phyloP scores from a whole-genome alignment of 2,888 invertebrate species.

The Endotricha flammealis region DNA sequence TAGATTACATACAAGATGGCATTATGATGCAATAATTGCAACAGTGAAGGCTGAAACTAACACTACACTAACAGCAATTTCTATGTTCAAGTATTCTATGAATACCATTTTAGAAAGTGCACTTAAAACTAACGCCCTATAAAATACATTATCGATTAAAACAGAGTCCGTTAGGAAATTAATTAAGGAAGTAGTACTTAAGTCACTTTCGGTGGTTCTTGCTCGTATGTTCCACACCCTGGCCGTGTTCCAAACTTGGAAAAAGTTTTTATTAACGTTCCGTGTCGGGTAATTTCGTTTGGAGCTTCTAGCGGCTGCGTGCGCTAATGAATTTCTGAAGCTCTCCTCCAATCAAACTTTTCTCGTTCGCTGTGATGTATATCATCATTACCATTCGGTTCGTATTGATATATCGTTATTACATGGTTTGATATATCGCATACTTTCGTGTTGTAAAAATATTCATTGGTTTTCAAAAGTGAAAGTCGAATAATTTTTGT shows the following conservation, averaged over 20 bases:
- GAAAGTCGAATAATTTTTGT: too few relatives aligned
- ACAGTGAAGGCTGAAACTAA: too few relatives aligned
- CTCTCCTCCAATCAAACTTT: constrained; percentile 64
- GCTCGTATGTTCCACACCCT: constrained; percentile 16
- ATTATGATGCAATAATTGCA: too few relatives aligned
- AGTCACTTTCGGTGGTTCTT: constrained; percentile 23
- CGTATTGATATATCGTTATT: too few relatives aligned
- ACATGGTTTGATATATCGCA: too few relatives aligned
- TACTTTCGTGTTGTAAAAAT: too few relatives aligned
- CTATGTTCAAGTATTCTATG: too few relatives aligned
- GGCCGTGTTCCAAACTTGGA: constrained; percentile 30
- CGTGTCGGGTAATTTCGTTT: constrained; percentile 42
- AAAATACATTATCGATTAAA: neutral
- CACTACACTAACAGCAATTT: too few relatives aligned
- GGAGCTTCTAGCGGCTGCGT: constrained; percentile 24
- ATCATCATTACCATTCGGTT: too few relatives aligned
- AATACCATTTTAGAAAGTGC: neutral
- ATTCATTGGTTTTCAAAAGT: too few relatives aligned
- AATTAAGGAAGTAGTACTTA: constrained; percentile 30
- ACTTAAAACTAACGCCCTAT: too few relatives aligned
- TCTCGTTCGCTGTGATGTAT: constrained; percentile 66
- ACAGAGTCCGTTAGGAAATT: constrained; percentile 24
- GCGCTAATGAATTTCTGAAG: constrained; percentile 10
- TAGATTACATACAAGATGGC: too few relatives aligned
- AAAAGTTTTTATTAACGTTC: constrained; percentile 45